phyloP scores from a whole-genome alignment of 2,888 invertebrate species.

The Euproctis similis region DNA sequence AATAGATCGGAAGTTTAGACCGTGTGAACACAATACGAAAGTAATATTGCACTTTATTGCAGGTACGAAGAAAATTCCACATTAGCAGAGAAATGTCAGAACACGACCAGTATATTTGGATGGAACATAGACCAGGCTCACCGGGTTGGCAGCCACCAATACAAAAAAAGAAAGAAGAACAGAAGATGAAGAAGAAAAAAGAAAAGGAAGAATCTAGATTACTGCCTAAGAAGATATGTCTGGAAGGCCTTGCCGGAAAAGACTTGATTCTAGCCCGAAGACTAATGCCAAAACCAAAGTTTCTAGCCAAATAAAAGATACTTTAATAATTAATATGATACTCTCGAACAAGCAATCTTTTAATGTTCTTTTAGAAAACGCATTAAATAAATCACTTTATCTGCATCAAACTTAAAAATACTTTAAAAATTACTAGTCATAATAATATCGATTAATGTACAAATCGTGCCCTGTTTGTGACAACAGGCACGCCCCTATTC shows the following conservation, averaged over 20 bases:
- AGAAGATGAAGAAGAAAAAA: not conserved
- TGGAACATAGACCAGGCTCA: not conserved
- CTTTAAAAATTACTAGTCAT: no score
- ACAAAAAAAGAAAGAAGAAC: not conserved
- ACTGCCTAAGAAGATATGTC: not conserved
- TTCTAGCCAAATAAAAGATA: not conserved
- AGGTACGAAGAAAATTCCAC: not conserved
- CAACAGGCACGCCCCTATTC: no score
- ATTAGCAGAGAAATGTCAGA: not conserved
- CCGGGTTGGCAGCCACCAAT: not conserved
- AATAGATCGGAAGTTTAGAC: no score
- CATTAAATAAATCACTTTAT: no score
- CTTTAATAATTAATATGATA: no score
- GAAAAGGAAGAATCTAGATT: slow-evolving; percentile 1
- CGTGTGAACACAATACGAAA: no score
- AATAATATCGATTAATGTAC: no score
- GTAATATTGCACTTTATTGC: no score
- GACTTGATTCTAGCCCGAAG: not conserved
- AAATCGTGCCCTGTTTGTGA: no score
- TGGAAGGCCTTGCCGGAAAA: slow-evolving; percentile 1
- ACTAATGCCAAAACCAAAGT: slow-evolving; percentile 1
- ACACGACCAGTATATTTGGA: slow-evolving; percentile 1
- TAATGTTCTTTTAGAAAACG: no score
- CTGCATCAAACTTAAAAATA: no score
- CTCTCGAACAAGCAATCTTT: no score